Conservation (phyloP, 2,113 vertebrate species). For the Oostethus manadensis region DNA sequence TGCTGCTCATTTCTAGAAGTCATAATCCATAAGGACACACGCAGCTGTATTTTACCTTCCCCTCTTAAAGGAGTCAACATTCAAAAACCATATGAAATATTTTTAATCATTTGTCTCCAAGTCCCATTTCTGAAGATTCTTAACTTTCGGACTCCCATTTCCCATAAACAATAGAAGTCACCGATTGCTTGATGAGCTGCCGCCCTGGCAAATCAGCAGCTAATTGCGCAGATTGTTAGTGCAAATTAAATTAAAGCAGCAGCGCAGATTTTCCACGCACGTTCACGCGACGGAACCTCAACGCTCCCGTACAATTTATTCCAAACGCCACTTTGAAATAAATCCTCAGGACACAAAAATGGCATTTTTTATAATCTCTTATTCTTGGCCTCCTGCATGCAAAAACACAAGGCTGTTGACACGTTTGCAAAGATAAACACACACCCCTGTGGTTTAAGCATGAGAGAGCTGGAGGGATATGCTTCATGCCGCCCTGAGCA, state of each 20-base stretch:
- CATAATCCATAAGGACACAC: too few relatives aligned
- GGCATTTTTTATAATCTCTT: not conserved
- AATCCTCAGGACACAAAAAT: not conserved
- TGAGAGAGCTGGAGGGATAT: conserved; percentile 26
- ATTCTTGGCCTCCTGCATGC: not conserved
- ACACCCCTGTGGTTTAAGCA: not conserved
- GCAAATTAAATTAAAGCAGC: conserved; percentile 24
- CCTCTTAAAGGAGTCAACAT: not conserved
- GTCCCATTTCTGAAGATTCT: not conserved
- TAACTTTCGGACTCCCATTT: conserved; percentile 5
- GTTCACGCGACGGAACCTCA: conserved; percentile 14
- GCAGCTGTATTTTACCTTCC: too few relatives aligned
- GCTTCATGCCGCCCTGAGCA: conserved; percentile 45
- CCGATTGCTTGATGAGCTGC: conserved; percentile 21
- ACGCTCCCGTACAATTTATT: conserved; percentile 3
- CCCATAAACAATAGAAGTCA: not conserved
- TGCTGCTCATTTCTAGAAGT: too few relatives aligned
- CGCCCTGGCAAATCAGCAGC: conserved; percentile 18
- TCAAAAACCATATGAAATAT: not conserved
- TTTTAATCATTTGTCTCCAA: not conserved
- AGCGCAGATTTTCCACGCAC: conserved; percentile 3
- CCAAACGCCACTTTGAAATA: not conserved
- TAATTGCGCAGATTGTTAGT: conserved; percentile 25
- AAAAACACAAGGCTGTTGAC: not conserved
- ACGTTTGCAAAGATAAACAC: not conserved